A percentile compares a stretch with the other conserved stretches of the same genome.
Conservation (phyloP, 2,797 vertebrate species). For the Acanthurus lineatus region DNA sequence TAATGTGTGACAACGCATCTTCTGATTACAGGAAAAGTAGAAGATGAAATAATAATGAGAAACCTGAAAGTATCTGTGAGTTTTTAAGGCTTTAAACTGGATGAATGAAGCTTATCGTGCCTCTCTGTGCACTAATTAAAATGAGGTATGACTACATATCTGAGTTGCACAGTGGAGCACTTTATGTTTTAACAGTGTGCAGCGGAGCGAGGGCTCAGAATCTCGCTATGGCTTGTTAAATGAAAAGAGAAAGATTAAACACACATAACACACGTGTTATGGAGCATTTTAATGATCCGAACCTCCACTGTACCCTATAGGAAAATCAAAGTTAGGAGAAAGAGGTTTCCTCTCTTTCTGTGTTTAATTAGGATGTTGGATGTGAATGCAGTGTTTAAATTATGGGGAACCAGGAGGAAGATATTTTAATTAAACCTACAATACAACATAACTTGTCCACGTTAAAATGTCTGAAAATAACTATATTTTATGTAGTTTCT, state of each 20-base stretch:
- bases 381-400: neutral
- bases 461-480: too few relatives aligned
- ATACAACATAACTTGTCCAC: too few relatives aligned
- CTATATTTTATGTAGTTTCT: too few relatives aligned
- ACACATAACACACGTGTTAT: neutral
- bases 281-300: slow-evolving; percentile 35
- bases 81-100: slow-evolving; percentile 8
- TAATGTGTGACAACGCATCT: neutral
- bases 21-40: slow-evolving; percentile 19
- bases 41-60: slow-evolving; percentile 27
- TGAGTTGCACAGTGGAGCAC: neutral
- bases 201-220: neutral
- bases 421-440: neutral
- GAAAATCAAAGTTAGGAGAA: neutral
- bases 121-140: slow-evolving; percentile 45
- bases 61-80: slow-evolving; percentile 19
- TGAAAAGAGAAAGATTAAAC: slow-evolving; percentile 32
- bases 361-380: slow-evolving; percentile 14
- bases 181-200: slow-evolving; percentile 28
- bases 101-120: slow-evolving; percentile 7
- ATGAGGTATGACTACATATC: slow-evolving; percentile 24
- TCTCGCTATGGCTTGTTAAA: slow-evolving; percentile 26
- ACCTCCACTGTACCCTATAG: slow-evolving; percentile 1
- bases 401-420: neutral
- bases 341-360: neutral